These are phyloP conservation scores for Protonibea diacanthus DNA, from an alignment of 2,797 vertebrate species.

Conservation along the genomic window DNA sequence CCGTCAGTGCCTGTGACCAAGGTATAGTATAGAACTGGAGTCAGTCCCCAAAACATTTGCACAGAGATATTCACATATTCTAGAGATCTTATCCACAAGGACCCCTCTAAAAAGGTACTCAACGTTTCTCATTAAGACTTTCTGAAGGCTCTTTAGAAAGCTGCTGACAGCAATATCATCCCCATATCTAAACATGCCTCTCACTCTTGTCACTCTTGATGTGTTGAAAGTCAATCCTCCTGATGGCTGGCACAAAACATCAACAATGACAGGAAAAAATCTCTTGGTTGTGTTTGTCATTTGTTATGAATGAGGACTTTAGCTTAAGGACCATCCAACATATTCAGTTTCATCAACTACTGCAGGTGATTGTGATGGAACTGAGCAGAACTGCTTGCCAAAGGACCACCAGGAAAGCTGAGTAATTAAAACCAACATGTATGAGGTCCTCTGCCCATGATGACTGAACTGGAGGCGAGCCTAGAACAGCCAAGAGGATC, in stretches of 20 bases:
- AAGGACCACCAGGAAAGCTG: conserved; percentile 90
- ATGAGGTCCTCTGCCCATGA: conserved; percentile 86
- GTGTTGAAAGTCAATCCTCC: background rate
- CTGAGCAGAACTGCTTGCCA: conserved; percentile 91
- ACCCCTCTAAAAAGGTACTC: background rate
- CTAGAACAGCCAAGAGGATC: conserved; percentile 61
- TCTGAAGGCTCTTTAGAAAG: background rate
- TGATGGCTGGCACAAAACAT: background rate
- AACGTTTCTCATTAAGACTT: background rate
- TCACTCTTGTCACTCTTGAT: too few relatives aligned
- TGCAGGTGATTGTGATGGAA: conserved; percentile 91
- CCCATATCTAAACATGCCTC: background rate
- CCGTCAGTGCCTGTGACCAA: too few relatives aligned
- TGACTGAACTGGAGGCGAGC: conserved; percentile 88
- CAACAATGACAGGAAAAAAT: background rate
- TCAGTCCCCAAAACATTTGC: too few relatives aligned
- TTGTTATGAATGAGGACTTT: background rate
- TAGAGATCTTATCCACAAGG: background rate
- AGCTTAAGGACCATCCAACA: background rate
- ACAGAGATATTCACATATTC: background rate
- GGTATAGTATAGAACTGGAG: too few relatives aligned
- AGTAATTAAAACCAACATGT: conserved; percentile 90
- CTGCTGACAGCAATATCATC: background rate
- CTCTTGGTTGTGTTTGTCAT: background rate
- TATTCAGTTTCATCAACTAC: conserved; percentile 5